Evolutionary conservation across 2,888 invertebrate species (phyloP).

Genomic region (Hypomecis atomaria): DNA sequence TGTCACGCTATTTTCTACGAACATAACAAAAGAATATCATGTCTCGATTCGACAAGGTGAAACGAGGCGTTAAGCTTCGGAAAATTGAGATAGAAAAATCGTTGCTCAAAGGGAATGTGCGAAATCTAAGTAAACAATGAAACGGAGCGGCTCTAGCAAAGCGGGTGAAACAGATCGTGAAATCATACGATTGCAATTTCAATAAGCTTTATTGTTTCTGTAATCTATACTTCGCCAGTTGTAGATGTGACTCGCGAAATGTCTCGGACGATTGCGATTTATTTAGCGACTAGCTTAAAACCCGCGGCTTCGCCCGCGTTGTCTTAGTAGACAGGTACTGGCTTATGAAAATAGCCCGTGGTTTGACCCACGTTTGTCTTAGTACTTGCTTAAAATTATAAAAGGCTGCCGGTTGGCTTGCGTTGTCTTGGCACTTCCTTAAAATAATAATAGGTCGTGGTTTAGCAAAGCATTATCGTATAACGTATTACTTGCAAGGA

Average conservation of each 20-base stretch:
- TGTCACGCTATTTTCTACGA: conserved; percentile 14
- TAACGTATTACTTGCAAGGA: too few species aligned
- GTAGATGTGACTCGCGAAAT: neutral
- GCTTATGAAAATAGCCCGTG: too few species aligned
- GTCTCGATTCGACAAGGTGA: conserved; percentile 30
- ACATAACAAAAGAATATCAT: conserved; percentile 33
- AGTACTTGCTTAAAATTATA: too few species aligned
- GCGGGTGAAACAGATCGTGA: conserved; percentile 17
- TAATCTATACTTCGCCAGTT: conserved; percentile 10
- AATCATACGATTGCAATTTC: conserved; percentile 22
- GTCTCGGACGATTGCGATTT: neutral
- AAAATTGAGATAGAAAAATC: conserved; percentile 33
- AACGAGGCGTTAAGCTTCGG: conserved; percentile 30
- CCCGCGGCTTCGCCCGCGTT: too few species aligned
- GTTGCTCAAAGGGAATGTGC: conserved; percentile 15
- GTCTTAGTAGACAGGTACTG: too few species aligned
- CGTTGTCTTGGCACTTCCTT: too few species aligned
- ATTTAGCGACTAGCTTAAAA: too few species aligned
- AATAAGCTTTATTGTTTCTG: conserved; percentile 19
- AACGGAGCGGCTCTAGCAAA: conserved; percentile 13
- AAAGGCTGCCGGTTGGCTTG: too few species aligned
- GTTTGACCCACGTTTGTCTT: too few species aligned
- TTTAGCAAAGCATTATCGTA: too few species aligned
- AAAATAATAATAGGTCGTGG: too few species aligned
- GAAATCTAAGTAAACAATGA: conserved; percentile 35